Evolutionary conservation across 2,888 invertebrate genomes (phyloP).

Genomic region (Micoletzkya japonica): DNA sequence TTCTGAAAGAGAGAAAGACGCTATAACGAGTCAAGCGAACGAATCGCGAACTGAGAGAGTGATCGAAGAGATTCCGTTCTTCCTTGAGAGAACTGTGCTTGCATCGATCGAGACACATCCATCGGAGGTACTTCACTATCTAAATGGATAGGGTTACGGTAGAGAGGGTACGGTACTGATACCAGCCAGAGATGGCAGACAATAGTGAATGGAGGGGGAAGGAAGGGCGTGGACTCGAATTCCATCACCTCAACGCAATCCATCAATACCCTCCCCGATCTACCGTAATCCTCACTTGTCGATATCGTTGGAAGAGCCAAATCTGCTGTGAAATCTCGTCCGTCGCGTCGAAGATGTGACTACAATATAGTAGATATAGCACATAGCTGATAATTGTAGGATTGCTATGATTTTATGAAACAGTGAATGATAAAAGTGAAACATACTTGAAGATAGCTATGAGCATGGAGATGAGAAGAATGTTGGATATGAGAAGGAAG

Average conservation of each 20-base stretch:
- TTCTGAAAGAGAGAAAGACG: conserved; percentile 34
- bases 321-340: conserved; percentile 94
- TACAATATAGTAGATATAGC: conserved; percentile 42
- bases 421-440: too few species aligned
- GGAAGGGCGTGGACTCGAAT: conserved; percentile 93
- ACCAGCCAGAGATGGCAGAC: conserved; percentile 52
- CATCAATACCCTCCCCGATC: too few species aligned
- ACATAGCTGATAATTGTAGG: not conserved
- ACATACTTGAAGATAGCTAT: conserved; percentile 94
- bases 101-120: conserved; percentile 1
- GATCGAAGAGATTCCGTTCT: conserved; percentile 44
- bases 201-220: conserved; percentile 75
- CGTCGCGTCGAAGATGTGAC: conserved; percentile 73
- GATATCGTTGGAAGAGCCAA: conserved; percentile 99
- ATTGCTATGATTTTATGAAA: not conserved
- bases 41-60: conserved; percentile 50
- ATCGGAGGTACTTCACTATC: conserved; percentile 13
- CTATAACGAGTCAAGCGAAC: not conserved
- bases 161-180: not conserved
- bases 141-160: not conserved
- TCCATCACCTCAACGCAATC: conserved; percentile 97
- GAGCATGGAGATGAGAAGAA: conserved; percentile 90
- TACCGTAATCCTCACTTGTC: conserved; percentile 65
- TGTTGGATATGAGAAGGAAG: conserved; percentile 93
- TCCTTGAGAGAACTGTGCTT: conserved; percentile 5